Evolutionary conservation across 2,888 invertebrate species (phyloP), one percentile per base, ranked within the genome.

Genomic region (Rosalia funebris): DNA sequence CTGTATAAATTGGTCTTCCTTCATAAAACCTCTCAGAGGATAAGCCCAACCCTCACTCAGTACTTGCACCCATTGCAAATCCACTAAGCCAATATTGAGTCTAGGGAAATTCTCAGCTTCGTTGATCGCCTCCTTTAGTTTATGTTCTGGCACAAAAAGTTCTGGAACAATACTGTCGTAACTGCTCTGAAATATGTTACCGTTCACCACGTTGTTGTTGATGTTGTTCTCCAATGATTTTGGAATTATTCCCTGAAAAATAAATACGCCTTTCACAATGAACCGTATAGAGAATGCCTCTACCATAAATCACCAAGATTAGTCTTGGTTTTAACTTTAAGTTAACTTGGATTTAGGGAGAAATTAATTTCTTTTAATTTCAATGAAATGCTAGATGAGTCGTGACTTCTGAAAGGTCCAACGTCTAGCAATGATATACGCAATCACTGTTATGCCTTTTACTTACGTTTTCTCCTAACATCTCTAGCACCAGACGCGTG

Each of bases 21-120:
- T 67, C 73, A 73, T 73, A 50, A 73, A 73, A 1, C 73, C 73
- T 48, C 87, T 89, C 14, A 99, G 83, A 0, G 98, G 98, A 54
- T 92, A 89, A 0, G 97, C 98, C 98, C 98, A 99, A 0, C 98
- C 98, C 83, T 99, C 98, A 0, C 95, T 89, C 5, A 73, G 57
- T 0, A 98, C 90, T 83, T 89, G 75, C 41, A 98, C 85, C 98
- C 98, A 99, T 80, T 98, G 96, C 46, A 96, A 82, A 80, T 98
- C 98, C 15, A 98, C 83, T 50, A 87, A 84, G 15, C 83, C 87
- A 66, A 98, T 89, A 9, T 92, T 87, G n/a, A 97, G 82, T 36
- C 86, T 82, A 1, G 90, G 91, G 46, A 95, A 83, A 4, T 85
- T 82, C 11, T 85, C 83, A 0, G 92, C 91, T 79, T 94, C 93